Conservation (phyloP, 1,140 invertebrate species). For the Stegodyphus dumicola region DNA sequence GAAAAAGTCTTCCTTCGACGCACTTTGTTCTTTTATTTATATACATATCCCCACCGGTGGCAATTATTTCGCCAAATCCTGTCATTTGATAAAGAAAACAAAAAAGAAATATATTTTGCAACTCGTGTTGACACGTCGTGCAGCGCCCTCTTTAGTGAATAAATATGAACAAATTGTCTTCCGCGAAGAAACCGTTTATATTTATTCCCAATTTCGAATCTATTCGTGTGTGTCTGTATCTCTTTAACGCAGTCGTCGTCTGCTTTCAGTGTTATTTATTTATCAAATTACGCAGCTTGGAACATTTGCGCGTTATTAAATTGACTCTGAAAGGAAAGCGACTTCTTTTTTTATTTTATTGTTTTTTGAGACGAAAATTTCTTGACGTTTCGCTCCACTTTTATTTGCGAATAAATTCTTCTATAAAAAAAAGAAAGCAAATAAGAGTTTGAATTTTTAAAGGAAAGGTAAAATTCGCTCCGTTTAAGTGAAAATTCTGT, state of each 20-base stretch:
- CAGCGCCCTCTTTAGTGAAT: conserved; percentile 36
- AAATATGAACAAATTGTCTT: conserved; percentile 56
- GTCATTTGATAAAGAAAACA: conserved; percentile 40
- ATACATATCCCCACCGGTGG: conserved; percentile 42
- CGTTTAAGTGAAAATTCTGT: no score
- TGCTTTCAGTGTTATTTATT: conserved; percentile 50
- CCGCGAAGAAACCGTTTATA: conserved; percentile 48
- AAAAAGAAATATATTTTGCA: conserved; percentile 52
- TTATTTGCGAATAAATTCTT: neutral
- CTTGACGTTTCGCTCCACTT: neutral
- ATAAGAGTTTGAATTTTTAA: neutral
- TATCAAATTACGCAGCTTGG: conserved; percentile 51
- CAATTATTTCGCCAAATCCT: conserved; percentile 56
- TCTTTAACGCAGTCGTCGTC: conserved; percentile 1
- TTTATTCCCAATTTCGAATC: conserved; percentile 33
- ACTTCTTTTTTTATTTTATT: neutral
- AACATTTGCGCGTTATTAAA: conserved; percentile 52
- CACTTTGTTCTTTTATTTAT: conserved; percentile 45
- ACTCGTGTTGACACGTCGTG: conserved; percentile 50
- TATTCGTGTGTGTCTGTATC: conserved; percentile 41
- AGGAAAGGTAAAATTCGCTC: no score
- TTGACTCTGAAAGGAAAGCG: conserved; percentile 23
- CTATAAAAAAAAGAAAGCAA: neutral
- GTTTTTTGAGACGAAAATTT: neutral
- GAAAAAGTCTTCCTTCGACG: neutral